Evolutionary conservation across 2,113 vertebrate species (phyloP).

Genomic region (Narcine bancroftii): DNA sequence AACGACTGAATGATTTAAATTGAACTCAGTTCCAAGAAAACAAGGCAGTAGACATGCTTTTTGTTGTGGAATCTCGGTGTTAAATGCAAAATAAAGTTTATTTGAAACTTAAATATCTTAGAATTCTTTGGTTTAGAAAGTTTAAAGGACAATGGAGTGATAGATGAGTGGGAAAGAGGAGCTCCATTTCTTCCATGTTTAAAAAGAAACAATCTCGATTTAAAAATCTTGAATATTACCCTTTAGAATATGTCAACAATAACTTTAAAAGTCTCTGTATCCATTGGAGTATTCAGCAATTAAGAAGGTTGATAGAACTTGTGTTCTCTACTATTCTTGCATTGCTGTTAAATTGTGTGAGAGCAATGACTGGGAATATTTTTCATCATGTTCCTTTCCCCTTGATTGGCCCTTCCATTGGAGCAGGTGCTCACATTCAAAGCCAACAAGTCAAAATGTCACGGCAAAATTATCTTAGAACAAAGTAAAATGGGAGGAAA

Average conservation of each 20-base stretch:
- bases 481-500: not conserved
- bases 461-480: not conserved
- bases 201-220: not conserved
- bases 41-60: not conserved
- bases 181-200: not conserved
- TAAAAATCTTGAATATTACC: not conserved
- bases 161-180: not conserved
- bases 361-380: not conserved
- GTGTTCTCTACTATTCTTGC: not conserved
- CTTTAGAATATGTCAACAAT: not conserved
- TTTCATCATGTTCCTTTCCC: not conserved
- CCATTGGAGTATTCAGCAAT: not conserved
- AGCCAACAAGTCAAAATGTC: not conserved
- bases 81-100: not conserved
- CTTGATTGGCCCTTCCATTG: not conserved
- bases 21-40: not conserved
- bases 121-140: not conserved
- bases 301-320: not conserved
- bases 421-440: not conserved
- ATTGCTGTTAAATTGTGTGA: not conserved
- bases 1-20: not conserved
- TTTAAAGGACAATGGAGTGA: not conserved
- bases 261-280: not conserved
- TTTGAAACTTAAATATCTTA: not conserved
- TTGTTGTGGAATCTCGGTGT: not conserved